These are phyloP conservation scores for Petroica traversi DNA, from an alignment of 2,113 vertebrate genomes.

Conservation along the genomic window DNA sequence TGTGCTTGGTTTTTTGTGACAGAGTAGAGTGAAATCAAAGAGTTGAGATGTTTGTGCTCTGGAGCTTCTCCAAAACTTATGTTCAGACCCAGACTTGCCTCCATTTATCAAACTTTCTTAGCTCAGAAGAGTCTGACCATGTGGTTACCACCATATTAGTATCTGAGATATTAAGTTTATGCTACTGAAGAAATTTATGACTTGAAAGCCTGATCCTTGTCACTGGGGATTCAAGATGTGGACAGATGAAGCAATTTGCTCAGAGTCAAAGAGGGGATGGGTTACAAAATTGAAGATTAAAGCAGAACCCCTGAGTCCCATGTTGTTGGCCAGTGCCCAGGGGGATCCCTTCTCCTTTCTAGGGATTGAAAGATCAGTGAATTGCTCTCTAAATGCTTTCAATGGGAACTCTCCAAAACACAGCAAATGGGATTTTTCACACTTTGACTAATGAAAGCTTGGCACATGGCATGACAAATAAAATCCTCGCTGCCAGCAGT, in stretches of 20 bases:
- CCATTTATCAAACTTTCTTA: slow-evolving; percentile 31
- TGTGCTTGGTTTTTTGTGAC: background rate
- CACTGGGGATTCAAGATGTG: background rate
- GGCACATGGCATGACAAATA: slow-evolving; percentile 40
- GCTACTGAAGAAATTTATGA: slow-evolving; percentile 40
- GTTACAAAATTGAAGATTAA: background rate
- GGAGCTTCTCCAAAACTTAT: slow-evolving; percentile 31
- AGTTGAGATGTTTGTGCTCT: background rate
- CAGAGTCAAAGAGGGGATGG: background rate
- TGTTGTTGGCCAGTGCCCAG: background rate
- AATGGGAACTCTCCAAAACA: slow-evolving; percentile 6
- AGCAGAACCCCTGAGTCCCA: background rate
- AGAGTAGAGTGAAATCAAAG: background rate
- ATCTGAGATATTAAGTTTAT: slow-evolving; percentile 38
- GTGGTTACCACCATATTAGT: slow-evolving; percentile 2
- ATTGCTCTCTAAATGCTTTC: slow-evolving; percentile 9
- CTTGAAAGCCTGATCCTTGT: slow-evolving; percentile 38
- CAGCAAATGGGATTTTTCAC: slow-evolving; percentile 56
- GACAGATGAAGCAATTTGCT: slow-evolving; percentile 26
- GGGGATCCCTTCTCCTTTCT: background rate
- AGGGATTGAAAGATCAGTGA: background rate
- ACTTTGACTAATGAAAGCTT: slow-evolving; percentile 64
- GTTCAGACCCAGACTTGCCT: background rate
- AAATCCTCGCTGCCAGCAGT: slow-evolving; percentile 27
- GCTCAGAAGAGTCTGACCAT: background rate